Conservation (phyloP, 2,888 invertebrate genomes). For the Nineta flava region DNA sequence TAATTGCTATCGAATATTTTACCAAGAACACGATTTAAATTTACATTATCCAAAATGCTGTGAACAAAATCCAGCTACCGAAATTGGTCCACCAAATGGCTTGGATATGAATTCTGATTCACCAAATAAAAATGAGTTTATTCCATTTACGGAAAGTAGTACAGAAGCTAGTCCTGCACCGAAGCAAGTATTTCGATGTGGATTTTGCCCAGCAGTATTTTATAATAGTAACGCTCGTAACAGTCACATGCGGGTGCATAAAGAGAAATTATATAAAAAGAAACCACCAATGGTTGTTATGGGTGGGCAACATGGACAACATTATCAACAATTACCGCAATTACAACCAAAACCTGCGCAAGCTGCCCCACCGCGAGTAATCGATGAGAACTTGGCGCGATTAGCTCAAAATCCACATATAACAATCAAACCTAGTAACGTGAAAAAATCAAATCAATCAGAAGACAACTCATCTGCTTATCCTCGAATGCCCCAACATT, state of each 20-base stretch:
- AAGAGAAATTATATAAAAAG: background rate
- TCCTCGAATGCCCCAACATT: background rate
- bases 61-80: background rate
- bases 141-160: background rate
- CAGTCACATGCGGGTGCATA: conserved; percentile 7
- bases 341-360: background rate
- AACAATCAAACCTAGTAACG: conserved; percentile 3
- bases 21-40: background rate
- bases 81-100: background rate
- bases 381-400: conserved; percentile 6
- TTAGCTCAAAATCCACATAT: conserved; percentile 3
- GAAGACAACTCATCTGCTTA: background rate
- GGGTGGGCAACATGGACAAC: background rate
- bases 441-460: background rate
- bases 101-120: too few relatives aligned
- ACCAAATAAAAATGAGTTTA: too few relatives aligned
- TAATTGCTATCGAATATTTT: conserved; percentile 6
- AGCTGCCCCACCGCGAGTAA: background rate
- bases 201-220: background rate
- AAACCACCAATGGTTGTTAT: background rate
- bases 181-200: background rate
- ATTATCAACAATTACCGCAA: background rate
- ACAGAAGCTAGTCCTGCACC: background rate
- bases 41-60: conserved; percentile 1
- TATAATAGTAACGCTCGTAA: conserved; percentile 3